Evolutionary conservation across 2,888 invertebrate species (phyloP).

Genomic region (Athalia circularis): DNA sequence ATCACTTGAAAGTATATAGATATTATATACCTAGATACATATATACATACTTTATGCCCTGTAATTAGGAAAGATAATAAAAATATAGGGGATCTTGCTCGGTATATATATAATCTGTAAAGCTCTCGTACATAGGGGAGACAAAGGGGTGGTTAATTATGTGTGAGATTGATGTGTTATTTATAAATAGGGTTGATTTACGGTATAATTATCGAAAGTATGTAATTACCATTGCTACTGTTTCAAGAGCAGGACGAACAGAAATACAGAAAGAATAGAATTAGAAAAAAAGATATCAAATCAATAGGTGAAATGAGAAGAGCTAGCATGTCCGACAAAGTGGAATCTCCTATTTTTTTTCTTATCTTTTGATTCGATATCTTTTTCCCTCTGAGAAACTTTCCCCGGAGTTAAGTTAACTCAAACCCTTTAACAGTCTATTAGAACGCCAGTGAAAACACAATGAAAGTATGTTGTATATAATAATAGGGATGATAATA

Average conservation of each 20-base stretch:
- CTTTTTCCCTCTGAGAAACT: slow-evolving; percentile 14
- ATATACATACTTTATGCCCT: too few species aligned
- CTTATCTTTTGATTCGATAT: not conserved
- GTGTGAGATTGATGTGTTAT: slow-evolving; percentile 10
- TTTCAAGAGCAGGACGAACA: not conserved
- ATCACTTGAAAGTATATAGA: too few species aligned
- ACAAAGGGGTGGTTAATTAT: not conserved
- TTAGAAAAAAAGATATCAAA: not conserved
- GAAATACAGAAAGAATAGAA: not conserved
- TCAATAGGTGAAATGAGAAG: slow-evolving; percentile 31
- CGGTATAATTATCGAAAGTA: not conserved
- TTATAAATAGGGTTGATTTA: too few species aligned
- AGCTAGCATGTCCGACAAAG: slow-evolving; percentile 29
- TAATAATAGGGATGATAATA: too few species aligned
- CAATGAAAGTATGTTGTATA: too few species aligned
- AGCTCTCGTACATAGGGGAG: not conserved
- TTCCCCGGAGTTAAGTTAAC: slow-evolving; percentile 27
- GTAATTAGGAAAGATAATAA: slow-evolving; percentile 19
- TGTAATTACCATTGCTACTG: not conserved
- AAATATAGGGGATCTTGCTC: not conserved
- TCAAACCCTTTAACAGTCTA: slow-evolving; percentile 18
- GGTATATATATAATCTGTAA: too few species aligned
- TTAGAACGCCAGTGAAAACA: slow-evolving; percentile 17
- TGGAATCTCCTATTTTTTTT: slow-evolving; percentile 2
- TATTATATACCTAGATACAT: too few species aligned